Base-by-base conservation (phyloP, 2,888 invertebrate species). In the Phymatocera aterrima region DNA sequence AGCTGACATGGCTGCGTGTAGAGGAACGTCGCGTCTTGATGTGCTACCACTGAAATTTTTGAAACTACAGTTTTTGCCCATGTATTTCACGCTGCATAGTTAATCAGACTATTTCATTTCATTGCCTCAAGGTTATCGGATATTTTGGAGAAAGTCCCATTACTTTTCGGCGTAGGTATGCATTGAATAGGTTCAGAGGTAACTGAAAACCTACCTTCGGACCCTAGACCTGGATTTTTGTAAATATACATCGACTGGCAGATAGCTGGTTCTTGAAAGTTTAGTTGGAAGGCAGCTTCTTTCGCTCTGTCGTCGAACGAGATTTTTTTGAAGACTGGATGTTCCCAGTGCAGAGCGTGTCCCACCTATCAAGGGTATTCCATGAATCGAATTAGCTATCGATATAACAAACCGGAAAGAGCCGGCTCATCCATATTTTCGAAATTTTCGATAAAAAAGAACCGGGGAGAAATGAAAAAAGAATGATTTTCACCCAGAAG, bases 241-340 rank as follows among this genome's bases (percentile, higher is more conserved):
- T 97, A 99, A 81, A 99, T 99, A 87, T 97, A 97, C 99, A 99
- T 99, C 91, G 98, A 98, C 89, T 99, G 99, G 1, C 95, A 95
- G 0, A 99, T 93, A 0, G 95, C 95, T 0, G 99, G 99, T 54
- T 96, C 95, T 78, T 92, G 91, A 80, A 96, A 93, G 3, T 94
- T 95, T 12, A 99, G 90, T 83, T 94, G 94, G 84, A 93, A 93
- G 81, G 96, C 95, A 3, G 95, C 91, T 78, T 95, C 93, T 90
- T 96, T 95, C 10, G 99, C 94, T 83, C 96, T 94, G 81, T 96
- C 94, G 87, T 96, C 95, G 89, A 98, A 97, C 0, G 97, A 97
- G 82, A 96, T 92, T 84, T 94, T 94, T 85, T 94, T 94, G 91
- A 98, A 99, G 34, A 93, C 92, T 0, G 96, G 95, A 86, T 96